phyloP scores from a whole-genome alignment of 1,140 invertebrate species.

The Cheumatopsyche charites region DNA sequence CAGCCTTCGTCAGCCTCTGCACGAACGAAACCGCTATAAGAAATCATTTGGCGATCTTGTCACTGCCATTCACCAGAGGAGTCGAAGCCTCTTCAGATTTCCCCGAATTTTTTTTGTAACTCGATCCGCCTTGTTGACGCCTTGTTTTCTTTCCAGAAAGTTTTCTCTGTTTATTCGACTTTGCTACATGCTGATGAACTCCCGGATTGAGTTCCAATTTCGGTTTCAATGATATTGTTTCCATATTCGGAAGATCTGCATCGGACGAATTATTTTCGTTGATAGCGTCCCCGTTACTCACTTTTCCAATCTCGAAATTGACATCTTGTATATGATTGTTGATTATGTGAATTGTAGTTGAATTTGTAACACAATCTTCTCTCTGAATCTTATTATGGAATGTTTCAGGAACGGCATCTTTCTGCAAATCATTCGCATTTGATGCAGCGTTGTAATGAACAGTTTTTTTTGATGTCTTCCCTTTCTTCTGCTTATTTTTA shows the following conservation, averaged over 20 bases:
- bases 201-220: conserved; percentile 45
- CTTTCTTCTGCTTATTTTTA: not conserved
- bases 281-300: not conserved
- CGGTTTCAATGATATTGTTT: conserved; percentile 53
- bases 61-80: conserved; percentile 36
- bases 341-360: conserved; percentile 14
- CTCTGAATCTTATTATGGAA: conserved; percentile 21
- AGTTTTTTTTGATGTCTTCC: not conserved
- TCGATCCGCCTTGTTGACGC: not conserved
- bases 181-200: conserved; percentile 6
- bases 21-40: conserved; percentile 56
- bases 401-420: not conserved
- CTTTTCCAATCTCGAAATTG: not conserved
- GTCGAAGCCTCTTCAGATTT: not conserved
- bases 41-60: conserved; percentile 60
- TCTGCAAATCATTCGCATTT: conserved; percentile 54
- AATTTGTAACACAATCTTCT: not conserved
- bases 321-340: conserved; percentile 7
- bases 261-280: not conserved
- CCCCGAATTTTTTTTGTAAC: not conserved
- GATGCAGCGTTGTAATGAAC: conserved; percentile 33
- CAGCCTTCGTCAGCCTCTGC: conserved; percentile 52
- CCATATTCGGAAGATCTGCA: conserved; percentile 51
- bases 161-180: conserved; percentile 9
- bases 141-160: not conserved